Conservation (phyloP, 2,113 vertebrate genomes). For the Bubo blakistoni region DNA sequence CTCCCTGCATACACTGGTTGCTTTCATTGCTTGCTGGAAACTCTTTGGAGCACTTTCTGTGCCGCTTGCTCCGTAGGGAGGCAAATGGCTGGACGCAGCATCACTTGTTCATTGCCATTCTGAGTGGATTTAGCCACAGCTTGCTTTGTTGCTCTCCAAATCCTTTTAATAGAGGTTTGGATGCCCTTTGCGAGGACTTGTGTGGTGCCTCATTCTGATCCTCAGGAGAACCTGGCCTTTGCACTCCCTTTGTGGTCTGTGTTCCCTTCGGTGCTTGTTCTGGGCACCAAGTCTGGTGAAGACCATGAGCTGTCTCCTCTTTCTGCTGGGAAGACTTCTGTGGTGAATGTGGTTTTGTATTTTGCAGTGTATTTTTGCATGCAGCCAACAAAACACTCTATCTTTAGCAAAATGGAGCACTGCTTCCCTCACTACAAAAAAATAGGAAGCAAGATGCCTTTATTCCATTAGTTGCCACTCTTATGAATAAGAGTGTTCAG, state of each 20-base stretch:
- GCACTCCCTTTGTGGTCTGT: background rate
- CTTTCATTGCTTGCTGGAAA: background rate
- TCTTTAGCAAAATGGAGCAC: background rate
- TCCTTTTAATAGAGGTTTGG: background rate
- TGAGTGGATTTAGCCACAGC: background rate
- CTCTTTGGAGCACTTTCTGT: background rate
- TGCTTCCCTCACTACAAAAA: background rate
- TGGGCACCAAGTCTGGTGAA: background rate
- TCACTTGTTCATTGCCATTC: background rate
- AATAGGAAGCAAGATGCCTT: background rate
- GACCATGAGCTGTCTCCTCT: background rate
- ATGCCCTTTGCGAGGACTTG: background rate
- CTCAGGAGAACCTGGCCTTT: background rate
- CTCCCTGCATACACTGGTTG: background rate
- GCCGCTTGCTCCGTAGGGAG: background rate
- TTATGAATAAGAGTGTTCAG: background rate
- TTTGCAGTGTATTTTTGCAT: background rate
- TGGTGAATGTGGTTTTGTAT: background rate
- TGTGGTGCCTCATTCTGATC: background rate
- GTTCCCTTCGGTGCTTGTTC: fast-evolving
- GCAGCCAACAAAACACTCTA: background rate
- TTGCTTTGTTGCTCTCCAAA: background rate
- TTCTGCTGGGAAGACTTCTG: background rate
- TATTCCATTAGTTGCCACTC: background rate
- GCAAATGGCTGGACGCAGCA: background rate